phyloP scores from a whole-genome alignment of 2,888 invertebrate genomes.

The Synanthedon andrenaeformis region DNA sequence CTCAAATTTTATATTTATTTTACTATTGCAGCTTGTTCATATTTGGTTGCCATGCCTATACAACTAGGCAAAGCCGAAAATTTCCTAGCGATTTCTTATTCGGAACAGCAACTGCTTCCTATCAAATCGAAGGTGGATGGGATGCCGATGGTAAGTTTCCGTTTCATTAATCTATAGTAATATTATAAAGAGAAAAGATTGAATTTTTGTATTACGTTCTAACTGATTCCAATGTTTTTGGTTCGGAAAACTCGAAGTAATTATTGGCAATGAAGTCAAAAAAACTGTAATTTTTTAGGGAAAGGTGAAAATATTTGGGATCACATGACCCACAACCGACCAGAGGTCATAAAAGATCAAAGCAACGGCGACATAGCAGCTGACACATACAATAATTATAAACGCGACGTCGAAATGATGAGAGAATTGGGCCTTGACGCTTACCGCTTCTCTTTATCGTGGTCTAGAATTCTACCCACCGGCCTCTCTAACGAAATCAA shows the following conservation, averaged over 20 bases:
- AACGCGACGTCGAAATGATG: conserved; percentile 50
- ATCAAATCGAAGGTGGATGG: conserved; percentile 46
- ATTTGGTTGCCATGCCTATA: conserved; percentile 10
- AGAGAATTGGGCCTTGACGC: conserved; percentile 44
- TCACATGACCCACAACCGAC: conserved; percentile 26
- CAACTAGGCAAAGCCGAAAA: conserved; percentile 12
- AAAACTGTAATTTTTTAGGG: conserved; percentile 1
- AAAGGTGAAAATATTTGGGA: conserved; percentile 27
- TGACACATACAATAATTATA: conserved; percentile 64
- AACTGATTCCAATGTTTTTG: too few relatives aligned
- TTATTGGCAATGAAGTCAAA: too few relatives aligned
- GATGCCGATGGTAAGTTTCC: conserved; percentile 30
- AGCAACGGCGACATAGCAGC: conserved; percentile 72
- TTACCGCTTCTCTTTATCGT: conserved; percentile 74
- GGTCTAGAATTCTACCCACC: conserved; percentile 76
- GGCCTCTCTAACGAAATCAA: conserved; percentile 72
- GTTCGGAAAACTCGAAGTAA: too few relatives aligned
- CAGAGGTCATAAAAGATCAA: conserved; percentile 11
- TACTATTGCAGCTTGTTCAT: conserved; percentile 9
- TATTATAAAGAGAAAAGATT: neutral
- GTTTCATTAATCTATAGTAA: neutral
- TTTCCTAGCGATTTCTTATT: conserved; percentile 43
- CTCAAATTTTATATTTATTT: neutral
- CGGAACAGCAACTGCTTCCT: conserved; percentile 39
- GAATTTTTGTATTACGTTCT: too few relatives aligned